Conservation (phyloP, 2,888 invertebrate species). For the Xestia xanthographa region DNA sequence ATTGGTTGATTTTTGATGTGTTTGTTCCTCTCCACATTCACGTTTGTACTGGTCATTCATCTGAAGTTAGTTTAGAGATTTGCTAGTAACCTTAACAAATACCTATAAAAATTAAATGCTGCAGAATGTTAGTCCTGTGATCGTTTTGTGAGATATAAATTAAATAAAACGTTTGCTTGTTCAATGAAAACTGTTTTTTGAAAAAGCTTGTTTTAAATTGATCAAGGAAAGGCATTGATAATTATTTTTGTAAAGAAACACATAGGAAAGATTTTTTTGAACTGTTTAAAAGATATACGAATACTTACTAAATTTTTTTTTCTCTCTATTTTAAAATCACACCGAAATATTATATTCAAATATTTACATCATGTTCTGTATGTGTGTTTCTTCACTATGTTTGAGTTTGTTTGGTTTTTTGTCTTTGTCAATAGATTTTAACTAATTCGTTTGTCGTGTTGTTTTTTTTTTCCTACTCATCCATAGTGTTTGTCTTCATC, state of each 20-base stretch:
- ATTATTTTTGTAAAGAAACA: conserved; percentile 52
- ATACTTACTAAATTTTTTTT: not conserved
- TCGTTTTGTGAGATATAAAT: conserved; percentile 9
- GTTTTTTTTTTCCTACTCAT: conserved; percentile 66
- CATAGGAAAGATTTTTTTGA: not conserved
- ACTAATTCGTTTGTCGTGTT: conserved; percentile 74
- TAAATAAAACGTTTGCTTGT: conserved; percentile 27
- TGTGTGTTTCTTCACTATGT: conserved; percentile 53
- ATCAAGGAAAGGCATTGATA: conserved; percentile 37
- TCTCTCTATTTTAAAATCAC: not conserved
- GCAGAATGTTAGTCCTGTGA: conserved; percentile 23
- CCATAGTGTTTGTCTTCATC: conserved; percentile 54
- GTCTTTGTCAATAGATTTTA: conserved; percentile 55
- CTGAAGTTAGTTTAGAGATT: conserved; percentile 54
- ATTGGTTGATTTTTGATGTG: conserved; percentile 69
- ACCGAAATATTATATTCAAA: conserved; percentile 3
- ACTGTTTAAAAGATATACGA: not conserved
- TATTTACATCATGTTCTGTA: conserved; percentile 30
- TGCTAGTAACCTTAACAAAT: conserved; percentile 42
- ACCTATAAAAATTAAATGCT: conserved; percentile 10
- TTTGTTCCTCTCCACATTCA: conserved; percentile 67
- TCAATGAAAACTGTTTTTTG: conserved; percentile 14
- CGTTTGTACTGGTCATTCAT: conserved; percentile 62
- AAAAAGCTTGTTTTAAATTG: conserved; percentile 21
- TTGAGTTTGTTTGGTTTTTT: conserved; percentile 59